Evolutionary conservation across 2,888 invertebrate species (phyloP), one percentile per base, ranked within the genome.

Genomic region (Herminia tarsipennalis): DNA sequence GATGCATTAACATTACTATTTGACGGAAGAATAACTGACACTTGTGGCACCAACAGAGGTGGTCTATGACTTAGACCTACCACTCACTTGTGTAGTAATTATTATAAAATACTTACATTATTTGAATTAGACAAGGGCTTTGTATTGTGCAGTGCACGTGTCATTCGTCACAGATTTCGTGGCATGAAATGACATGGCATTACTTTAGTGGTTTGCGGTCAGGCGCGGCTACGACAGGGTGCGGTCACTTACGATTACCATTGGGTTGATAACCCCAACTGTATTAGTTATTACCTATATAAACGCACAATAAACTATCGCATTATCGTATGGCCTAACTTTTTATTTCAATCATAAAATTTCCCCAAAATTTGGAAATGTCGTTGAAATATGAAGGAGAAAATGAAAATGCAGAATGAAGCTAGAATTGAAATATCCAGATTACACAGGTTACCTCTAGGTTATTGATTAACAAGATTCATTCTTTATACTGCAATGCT

Each of bases 121-220:
- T 40, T 30, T 46, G 43, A n/a, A 47, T 58, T 52, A 56, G 51
- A 27, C 9, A 22, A 38, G 30, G 42, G 20, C 3, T 16, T 29
- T 44, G 48, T 35, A 49, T 49, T 62, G 64, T 50, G 54, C 52
- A 57, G 38, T 58, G 63, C 79, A 76, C 74, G 76, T 77, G 80
- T 65, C 76, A 77, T 81, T 83, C 78, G 84, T 83, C 78, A 82
- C 82, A 79, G 82, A 79, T 82, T 78, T 79, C 50, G 61, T 61
- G 62, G 72, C 81, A 73, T 85, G 81, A 82, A 86, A 86, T 81
- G 78, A 79, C 77, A 68, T 70, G 61, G 69, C 76, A 76, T 80
- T 78, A 78, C 76, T 76, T 72, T 66, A 70, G 80, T 70, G 79
- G 79, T 59, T 73, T 81, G 84, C 54, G 79, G 80, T 56, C 49